A percentile compares a stretch with the other conserved stretches of the same genome.
Evolutionary conservation across 2,797 vertebrate genomes (phyloP).

Genomic region (Gila robusta): DNA sequence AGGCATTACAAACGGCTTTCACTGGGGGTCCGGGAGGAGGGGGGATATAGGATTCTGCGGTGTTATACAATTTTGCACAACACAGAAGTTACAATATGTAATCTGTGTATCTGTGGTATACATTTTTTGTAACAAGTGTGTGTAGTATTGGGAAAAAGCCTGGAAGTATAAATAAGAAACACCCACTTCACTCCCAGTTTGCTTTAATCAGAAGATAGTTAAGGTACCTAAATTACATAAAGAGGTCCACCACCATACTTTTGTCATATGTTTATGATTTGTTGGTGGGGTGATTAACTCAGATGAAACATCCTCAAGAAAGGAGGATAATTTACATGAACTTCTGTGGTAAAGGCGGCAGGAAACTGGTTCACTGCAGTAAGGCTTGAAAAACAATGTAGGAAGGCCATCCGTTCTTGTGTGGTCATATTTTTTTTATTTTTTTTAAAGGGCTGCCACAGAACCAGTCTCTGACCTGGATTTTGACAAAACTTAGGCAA

Average conservation of each 20-base stretch:
- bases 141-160: neutral
- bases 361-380: neutral
- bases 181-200: neutral
- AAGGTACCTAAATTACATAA: neutral
- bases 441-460: neutral
- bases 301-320: conserved; percentile 8
- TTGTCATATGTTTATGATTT: neutral
- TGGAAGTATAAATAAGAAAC: conserved; percentile 14
- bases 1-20: too few species aligned
- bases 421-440: too few species aligned
- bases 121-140: neutral
- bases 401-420: neutral
- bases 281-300: neutral
- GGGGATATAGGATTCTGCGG: too few species aligned
- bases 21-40: too few species aligned
- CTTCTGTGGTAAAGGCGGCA: neutral
- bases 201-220: neutral
- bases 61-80: too few species aligned
- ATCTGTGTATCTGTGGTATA: neutral
- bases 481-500: neutral
- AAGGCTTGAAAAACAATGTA: conserved; percentile 8
- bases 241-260: neutral
- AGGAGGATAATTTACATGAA: neutral
- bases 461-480: neutral
- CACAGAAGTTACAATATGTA: neutral